Evolutionary conservation across 1,140 invertebrate species (phyloP).

Genomic region (Caerostris extrusa): DNA sequence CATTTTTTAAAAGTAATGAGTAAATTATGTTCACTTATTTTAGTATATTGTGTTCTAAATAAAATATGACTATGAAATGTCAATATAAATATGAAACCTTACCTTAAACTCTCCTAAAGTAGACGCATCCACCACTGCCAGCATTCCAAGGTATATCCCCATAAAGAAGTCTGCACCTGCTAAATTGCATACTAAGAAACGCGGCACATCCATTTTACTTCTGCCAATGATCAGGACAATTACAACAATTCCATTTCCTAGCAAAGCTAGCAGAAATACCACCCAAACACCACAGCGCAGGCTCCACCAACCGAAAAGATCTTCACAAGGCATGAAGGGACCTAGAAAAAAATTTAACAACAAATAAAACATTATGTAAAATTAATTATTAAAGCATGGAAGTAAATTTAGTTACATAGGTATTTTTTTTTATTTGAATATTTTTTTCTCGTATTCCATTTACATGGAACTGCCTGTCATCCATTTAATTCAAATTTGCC

Average conservation of each 20-base stretch:
- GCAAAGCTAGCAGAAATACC: slow-evolving; percentile 95
- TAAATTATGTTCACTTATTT: too few species aligned
- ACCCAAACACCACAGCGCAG: slow-evolving; percentile 97
- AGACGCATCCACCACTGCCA: slow-evolving; percentile 97
- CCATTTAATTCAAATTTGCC: too few species aligned
- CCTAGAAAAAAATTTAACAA: slow-evolving; percentile 84
- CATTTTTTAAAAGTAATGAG: too few species aligned
- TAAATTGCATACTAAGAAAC: slow-evolving; percentile 97
- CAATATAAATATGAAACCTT: background rate
- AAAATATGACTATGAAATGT: too few species aligned
- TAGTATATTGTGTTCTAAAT: too few species aligned
- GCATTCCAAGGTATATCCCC: slow-evolving; percentile 96
- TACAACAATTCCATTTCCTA: slow-evolving; percentile 98
- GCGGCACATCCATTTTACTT: slow-evolving; percentile 96
- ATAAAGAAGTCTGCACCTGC: slow-evolving; percentile 97
- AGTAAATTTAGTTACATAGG: too few species aligned
- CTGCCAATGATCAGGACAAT: slow-evolving; percentile 95
- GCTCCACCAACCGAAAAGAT: slow-evolving; percentile 99
- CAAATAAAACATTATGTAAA: too few species aligned
- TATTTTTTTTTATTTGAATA: too few species aligned
- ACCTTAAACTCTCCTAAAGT: slow-evolving; percentile 94
- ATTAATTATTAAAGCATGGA: too few species aligned
- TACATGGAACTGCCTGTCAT: too few species aligned
- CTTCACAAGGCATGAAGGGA: slow-evolving; percentile 96
- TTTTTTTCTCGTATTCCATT: too few species aligned